Evolutionary conservation across 2,888 invertebrate species (phyloP), one percentile per base, ranked within the genome.

Genomic region (Campoplex capitator): DNA sequence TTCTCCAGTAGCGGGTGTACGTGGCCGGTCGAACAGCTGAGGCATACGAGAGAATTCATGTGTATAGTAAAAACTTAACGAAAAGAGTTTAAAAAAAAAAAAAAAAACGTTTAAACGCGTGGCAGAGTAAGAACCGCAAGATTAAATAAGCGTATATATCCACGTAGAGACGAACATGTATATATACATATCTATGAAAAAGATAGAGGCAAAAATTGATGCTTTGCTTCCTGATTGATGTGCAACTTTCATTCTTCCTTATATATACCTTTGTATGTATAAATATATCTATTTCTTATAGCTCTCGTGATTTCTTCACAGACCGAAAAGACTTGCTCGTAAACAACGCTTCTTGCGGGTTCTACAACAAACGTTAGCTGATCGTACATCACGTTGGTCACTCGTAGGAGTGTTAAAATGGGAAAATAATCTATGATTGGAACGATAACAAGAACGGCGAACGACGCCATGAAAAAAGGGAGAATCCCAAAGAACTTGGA

Each of bases 211-310:
- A 81, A 65, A 23, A 73, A 48, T 62, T 68, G 81, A 81, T 81
- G 81, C 56, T 87, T 71, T 73, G 84, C 78, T 87, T 87, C 87
- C 87, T 84, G 87, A 87, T 87, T 83, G 84, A 87, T 79, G 87
- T 67, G 42, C 78, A 82, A 87, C 84, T 84, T 87, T 87, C 87
- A 82, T 87, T 78, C 67, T 86, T 83, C 54, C 78, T 78, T 70
- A 67, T 77, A 67, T 77, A 70, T 82, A 77, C 75, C n/a, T 48
- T 56, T 56, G 56, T 81, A 54, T 28, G 35, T 38, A 35, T 2
- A 67, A 23, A 67, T 54, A 51, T 51, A 70, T 79, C 18, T 42
- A 68, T 70, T 75, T 70, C n/a, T 82, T 58, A 82, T 32, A 56
- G 54, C 32, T 16, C 51, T 70, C 62, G 80, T 35, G 67, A 78